Evolutionary conservation across 2,113 vertebrate genomes (phyloP).

Genomic region (Picathartes gymnocephalus): DNA sequence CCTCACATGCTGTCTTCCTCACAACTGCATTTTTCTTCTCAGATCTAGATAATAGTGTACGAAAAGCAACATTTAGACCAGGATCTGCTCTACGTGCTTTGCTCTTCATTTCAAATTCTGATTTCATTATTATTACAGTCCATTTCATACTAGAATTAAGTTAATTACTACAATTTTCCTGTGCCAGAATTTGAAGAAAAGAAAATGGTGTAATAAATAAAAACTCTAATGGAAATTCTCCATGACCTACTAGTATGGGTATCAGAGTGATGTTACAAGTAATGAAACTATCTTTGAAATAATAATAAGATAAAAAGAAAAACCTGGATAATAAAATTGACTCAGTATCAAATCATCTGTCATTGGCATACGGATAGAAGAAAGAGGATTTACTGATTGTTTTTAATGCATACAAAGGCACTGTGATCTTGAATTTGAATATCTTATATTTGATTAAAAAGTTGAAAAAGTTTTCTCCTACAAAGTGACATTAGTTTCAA

Average conservation of each 20-base stretch:
- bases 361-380: background rate
- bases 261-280: background rate
- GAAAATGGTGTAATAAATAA: background rate
- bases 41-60: background rate
- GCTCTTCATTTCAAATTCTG: background rate
- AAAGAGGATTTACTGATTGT: background rate
- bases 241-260: background rate
- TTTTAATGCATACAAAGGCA: background rate
- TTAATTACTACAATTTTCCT: background rate
- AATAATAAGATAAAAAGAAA: background rate
- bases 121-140: background rate
- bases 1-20: background rate
- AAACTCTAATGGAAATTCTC: background rate
- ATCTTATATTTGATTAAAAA: background rate
- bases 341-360: background rate
- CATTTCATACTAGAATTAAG: background rate
- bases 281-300: conserved; percentile 1
- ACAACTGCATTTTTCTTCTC: background rate
- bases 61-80: background rate
- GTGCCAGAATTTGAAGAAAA: background rate
- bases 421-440: background rate
- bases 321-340: background rate
- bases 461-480: background rate
- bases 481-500: background rate
- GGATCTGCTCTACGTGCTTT: background rate